Conservation (phyloP, 1,140 invertebrate genomes). For the Drosophila yakuba region DNA sequence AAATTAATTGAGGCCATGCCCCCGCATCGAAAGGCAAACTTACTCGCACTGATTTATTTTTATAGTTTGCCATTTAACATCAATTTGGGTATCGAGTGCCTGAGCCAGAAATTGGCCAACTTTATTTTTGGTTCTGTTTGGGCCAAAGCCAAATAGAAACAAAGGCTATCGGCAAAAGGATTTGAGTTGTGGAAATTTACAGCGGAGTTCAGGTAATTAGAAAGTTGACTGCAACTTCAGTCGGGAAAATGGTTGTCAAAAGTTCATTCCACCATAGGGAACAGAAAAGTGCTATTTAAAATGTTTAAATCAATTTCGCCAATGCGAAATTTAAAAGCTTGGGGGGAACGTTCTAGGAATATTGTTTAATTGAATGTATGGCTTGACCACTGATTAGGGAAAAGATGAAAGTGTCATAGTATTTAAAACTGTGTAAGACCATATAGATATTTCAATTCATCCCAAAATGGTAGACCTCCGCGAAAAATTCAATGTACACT, state of each 20-base stretch:
- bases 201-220: constrained; percentile 53
- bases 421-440: no score
- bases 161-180: constrained; percentile 37
- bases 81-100: constrained; percentile 62
- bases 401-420: no score
- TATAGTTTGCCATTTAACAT: constrained; percentile 49
- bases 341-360: background rate
- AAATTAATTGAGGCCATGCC: constrained; percentile 64
- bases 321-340: constrained; percentile 2
- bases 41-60: constrained; percentile 39
- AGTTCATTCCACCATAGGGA: constrained; percentile 27
- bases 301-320: background rate
- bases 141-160: constrained; percentile 43
- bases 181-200: constrained; percentile 28
- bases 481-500: background rate
- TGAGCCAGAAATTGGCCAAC: constrained; percentile 59
- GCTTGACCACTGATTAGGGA: background rate
- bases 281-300: constrained; percentile 11
- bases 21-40: constrained; percentile 31
- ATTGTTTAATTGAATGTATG: background rate
- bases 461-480: background rate
- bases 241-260: constrained; percentile 20
- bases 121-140: constrained; percentile 37
- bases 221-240: constrained; percentile 48
- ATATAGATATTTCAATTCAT: background rate